Percentiles rank a stretch among this genome's conserved stretches.
Evolutionary conservation across 2,888 invertebrate species (phyloP).

Genomic region (Serrognathus titanus): DNA sequence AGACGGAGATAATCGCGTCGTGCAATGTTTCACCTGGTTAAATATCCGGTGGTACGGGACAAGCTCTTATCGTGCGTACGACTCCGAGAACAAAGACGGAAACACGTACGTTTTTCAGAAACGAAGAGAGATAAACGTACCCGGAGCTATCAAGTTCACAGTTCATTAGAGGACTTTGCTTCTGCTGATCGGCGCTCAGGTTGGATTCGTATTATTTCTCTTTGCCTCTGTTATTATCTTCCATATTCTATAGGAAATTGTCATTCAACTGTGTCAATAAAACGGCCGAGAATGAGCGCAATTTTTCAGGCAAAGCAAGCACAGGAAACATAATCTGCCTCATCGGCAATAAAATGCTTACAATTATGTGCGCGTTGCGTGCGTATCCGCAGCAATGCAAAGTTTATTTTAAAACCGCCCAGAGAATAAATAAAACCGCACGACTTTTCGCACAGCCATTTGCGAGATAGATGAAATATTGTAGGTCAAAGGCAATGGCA

Average conservation of each 20-base stretch:
- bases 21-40: slow-evolving; percentile 11
- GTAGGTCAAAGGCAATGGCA: no score
- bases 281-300: slow-evolving; percentile 10
- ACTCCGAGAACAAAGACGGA: slow-evolving; percentile 26
- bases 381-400: no score
- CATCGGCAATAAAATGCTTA: not conserved
- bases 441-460: no score
- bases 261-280: slow-evolving; percentile 23
- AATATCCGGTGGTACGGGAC: slow-evolving; percentile 10
- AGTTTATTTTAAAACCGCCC: no score
- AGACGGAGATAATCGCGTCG: slow-evolving; percentile 7
- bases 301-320: slow-evolving; percentile 7
- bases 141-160: slow-evolving; percentile 42
- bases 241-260: slow-evolving; percentile 28
- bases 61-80: slow-evolving; percentile 13
- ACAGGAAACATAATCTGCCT: not conserved
- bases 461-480: no score
- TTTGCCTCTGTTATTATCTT: slow-evolving; percentile 28
- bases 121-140: slow-evolving; percentile 7
- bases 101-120: slow-evolving; percentile 18
- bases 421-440: no score
- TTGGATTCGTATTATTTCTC: slow-evolving; percentile 30
- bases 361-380: no score
- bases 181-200: slow-evolving; percentile 37
- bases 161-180: slow-evolving; percentile 44